phyloP scores from a whole-genome alignment of 2,888 invertebrate species.

The Leucoma salicis region DNA sequence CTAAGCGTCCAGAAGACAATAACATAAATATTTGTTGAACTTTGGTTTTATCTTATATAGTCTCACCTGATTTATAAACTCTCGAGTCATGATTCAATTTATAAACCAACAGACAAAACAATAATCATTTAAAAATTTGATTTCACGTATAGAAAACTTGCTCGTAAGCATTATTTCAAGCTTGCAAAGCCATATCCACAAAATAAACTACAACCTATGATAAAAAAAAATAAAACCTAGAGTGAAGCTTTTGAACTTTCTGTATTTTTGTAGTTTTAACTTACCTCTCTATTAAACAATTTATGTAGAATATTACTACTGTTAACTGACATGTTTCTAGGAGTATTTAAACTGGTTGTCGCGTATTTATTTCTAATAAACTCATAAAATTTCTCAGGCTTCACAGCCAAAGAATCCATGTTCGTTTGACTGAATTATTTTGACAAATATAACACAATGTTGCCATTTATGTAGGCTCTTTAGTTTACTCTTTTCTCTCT shows the following conservation, averaged over 20 bases:
- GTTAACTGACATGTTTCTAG: conserved; percentile 46
- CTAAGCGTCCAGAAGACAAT: too few species aligned
- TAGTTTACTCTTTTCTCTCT: too few species aligned
- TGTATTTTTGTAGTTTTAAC: conserved; percentile 39
- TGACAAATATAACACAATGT: conserved; percentile 46
- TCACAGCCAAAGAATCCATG: conserved; percentile 71
- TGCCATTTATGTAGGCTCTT: conserved; percentile 37
- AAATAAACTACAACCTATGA: conserved; percentile 19
- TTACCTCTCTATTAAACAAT: conserved; percentile 84
- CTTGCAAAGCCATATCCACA: conserved; percentile 13
- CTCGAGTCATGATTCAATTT: too few species aligned
- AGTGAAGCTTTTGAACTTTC: conserved; percentile 33
- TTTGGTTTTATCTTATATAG: too few species aligned
- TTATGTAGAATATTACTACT: conserved; percentile 74
- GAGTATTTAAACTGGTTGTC: conserved; percentile 49
- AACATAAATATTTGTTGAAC: too few species aligned
- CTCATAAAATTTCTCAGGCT: conserved; percentile 56
- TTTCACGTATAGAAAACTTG: conserved; percentile 6
- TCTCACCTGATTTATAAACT: too few species aligned
- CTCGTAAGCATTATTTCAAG: conserved; percentile 1
- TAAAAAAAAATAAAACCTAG: conserved; percentile 38
- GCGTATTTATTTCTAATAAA: conserved; percentile 51
- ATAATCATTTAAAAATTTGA: too few species aligned
- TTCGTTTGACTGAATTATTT: conserved; percentile 72
- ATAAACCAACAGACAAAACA: too few species aligned